These are phyloP conservation scores for Cephalopterus ornatus DNA, from an alignment of 2,113 vertebrate species.

Conservation along the genomic window DNA sequence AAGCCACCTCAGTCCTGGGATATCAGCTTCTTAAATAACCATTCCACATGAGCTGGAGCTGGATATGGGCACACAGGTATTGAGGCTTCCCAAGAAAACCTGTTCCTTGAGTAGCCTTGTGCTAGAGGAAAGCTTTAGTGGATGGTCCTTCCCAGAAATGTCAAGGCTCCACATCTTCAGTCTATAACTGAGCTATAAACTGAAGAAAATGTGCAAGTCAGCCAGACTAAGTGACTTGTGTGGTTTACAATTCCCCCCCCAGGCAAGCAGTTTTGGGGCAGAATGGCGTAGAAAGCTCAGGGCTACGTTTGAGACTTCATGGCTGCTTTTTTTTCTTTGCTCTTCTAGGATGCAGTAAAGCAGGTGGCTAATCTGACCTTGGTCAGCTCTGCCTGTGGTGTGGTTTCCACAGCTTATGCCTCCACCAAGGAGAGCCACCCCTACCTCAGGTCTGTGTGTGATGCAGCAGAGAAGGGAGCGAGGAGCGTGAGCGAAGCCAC, in stretches of 20 bases:
- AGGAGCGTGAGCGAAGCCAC: slow-evolving; percentile 25
- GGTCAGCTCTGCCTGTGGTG: slow-evolving; percentile 77
- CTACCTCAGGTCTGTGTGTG: slow-evolving; percentile 79
- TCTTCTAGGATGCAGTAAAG: slow-evolving; percentile 67
- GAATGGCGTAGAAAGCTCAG: background rate
- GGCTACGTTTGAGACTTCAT: accelerated
- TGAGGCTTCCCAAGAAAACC: accelerated
- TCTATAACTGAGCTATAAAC: background rate
- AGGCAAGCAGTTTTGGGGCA: too few relatives aligned
- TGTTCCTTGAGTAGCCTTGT: background rate
- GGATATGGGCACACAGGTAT: too few relatives aligned
- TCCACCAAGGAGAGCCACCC: slow-evolving; percentile 84
- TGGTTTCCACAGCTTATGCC: slow-evolving; percentile 75
- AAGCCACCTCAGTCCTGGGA: background rate
- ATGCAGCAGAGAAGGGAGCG: slow-evolving; percentile 71
- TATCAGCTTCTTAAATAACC: background rate
- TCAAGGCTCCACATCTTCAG: background rate
- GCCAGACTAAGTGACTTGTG: background rate
- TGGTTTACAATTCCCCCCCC: background rate
- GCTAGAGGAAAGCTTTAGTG: background rate
- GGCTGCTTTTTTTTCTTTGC: background rate
- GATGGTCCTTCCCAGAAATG: accelerated
- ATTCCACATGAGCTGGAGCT: background rate
- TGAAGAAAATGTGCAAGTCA: background rate
- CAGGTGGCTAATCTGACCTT: slow-evolving; percentile 77